Conservation (phyloP, 2,888 invertebrate genomes). For the Boloria selene region DNA sequence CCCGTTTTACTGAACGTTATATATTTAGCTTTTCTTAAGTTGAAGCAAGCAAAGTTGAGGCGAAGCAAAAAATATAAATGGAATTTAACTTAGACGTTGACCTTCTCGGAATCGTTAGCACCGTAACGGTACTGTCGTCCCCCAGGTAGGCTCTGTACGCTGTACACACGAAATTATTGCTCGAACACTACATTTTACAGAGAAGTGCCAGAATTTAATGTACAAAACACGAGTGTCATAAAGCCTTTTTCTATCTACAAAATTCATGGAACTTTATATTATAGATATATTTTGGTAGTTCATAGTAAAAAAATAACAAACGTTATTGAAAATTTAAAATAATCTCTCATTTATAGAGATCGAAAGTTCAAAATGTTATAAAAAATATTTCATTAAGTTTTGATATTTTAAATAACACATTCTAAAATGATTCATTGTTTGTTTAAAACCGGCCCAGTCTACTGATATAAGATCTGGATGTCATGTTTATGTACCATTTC, state of each 20-base stretch:
- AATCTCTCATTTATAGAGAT: no score
- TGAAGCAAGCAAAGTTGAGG: conserved; percentile 45
- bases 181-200: conserved; percentile 22
- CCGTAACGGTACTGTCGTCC: conserved; percentile 72
- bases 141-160: conserved; percentile 62
- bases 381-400: no score
- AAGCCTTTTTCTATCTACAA: no score
- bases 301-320: no score
- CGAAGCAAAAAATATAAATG: conserved; percentile 67
- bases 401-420: not conserved
- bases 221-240: no score
- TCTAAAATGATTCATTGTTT: conserved; percentile 1
- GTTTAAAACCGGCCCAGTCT: not conserved
- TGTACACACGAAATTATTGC: conserved; percentile 35
- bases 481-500: conserved; percentile 21
- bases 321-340: no score
- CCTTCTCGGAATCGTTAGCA: conserved; percentile 76
- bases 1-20: conserved; percentile 36
- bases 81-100: conserved; percentile 74
- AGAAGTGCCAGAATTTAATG: not conserved
- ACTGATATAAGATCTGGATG: conserved; percentile 16
- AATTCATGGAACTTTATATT: no score
- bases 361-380: no score
- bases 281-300: no score
- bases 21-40: conserved; percentile 39